Evolutionary conservation across 1,140 invertebrate genomes (phyloP).

Genomic region (Cyclargus thomasi): DNA sequence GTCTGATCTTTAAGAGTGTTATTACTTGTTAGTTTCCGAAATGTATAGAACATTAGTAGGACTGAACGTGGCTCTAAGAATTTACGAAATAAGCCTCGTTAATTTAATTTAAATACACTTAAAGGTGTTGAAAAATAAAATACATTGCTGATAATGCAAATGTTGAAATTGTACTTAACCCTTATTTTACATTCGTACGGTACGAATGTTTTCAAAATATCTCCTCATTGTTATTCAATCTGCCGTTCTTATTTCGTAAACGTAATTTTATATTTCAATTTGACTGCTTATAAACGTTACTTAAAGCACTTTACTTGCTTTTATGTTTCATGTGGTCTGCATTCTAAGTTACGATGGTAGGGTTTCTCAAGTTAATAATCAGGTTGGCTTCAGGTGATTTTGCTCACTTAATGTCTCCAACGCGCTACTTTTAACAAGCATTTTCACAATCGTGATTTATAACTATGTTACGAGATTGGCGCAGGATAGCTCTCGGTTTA

Average conservation of each 20-base stretch:
- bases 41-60: too few relatives aligned
- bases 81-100: too few relatives aligned
- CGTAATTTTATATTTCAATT: conserved; percentile 15
- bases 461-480: background rate
- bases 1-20: background rate
- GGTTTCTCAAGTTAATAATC: conserved; percentile 36
- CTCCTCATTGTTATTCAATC: conserved; percentile 8
- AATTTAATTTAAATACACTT: too few relatives aligned
- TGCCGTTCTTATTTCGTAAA: conserved; percentile 10
- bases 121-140: background rate
- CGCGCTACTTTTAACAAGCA: conserved; percentile 38
- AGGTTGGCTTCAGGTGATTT: conserved; percentile 40
- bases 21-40: too few relatives aligned
- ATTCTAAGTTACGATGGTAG: conserved; percentile 21
- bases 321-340: conserved; percentile 8
- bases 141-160: background rate
- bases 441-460: conserved; percentile 46
- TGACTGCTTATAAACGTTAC: conserved; percentile 5
- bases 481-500: background rate
- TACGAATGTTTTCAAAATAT: conserved; percentile 12
- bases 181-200: conserved; percentile 3
- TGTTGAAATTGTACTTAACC: conserved; percentile 1
- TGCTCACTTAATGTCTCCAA: conserved; percentile 37
- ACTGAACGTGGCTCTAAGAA: too few relatives aligned
- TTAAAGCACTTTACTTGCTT: conserved; percentile 7